A percentile compares a stretch with the other conserved stretches of the same genome.
Conservation (phyloP, 1,140 invertebrate genomes). For the Maconellicoccus hirsutus region DNA sequence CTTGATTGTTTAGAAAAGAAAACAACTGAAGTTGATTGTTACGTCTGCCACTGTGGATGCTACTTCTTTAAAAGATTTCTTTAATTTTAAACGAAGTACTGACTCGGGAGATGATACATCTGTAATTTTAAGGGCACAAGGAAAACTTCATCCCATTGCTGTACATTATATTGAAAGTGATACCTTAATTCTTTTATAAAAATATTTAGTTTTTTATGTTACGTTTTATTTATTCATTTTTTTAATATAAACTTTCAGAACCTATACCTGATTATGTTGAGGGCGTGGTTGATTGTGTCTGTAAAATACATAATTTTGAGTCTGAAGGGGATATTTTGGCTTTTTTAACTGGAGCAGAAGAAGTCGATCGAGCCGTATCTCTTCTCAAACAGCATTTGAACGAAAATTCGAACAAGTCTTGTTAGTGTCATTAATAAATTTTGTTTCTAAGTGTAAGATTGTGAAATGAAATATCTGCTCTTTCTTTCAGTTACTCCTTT, state of each 20-base stretch:
- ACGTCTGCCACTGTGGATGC: conserved; percentile 94
- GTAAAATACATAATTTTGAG: conserved; percentile 80
- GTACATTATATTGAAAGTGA: conserved; percentile 67
- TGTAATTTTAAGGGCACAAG: conserved; percentile 76
- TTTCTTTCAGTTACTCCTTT: conserved; percentile 49
- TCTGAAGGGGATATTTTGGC: conserved; percentile 76
- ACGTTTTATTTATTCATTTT: conserved; percentile 19
- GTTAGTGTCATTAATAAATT: conserved; percentile 33
- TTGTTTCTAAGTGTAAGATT: background rate
- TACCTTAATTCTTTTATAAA: background rate
- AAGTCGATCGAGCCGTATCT: conserved; percentile 63
- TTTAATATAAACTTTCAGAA: conserved; percentile 42
- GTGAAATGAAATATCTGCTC: too few relatives aligned
- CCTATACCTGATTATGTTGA: conserved; percentile 85
- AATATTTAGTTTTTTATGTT: background rate
- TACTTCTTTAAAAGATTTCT: conserved; percentile 73
- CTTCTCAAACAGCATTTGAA: conserved; percentile 52
- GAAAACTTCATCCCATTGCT: conserved; percentile 76
- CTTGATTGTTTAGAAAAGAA: conserved; percentile 55
- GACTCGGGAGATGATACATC: conserved; percentile 52
- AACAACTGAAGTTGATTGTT: conserved; percentile 71
- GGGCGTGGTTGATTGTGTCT: conserved; percentile 68
- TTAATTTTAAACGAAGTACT: conserved; percentile 56
- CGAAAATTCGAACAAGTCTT: conserved; percentile 39
- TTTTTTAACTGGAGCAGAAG: conserved; percentile 91